Base-by-base conservation (phyloP, 2,888 invertebrate species). In the Ochropleura plecta region DNA sequence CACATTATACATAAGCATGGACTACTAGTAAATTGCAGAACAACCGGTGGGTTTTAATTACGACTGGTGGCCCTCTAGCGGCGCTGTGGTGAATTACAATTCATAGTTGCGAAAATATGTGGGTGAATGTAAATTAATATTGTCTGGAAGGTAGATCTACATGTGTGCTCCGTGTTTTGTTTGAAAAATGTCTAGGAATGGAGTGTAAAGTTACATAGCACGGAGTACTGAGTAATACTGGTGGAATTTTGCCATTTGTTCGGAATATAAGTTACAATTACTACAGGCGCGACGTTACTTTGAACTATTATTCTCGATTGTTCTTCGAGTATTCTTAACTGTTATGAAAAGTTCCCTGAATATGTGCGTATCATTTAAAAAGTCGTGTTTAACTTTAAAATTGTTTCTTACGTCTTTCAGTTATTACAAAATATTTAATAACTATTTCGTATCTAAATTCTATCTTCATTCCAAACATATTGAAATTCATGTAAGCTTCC, bases 1-100 rank as follows among this genome's bases (percentile, higher is more conserved):
- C 20, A 63, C 20, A 69, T 75, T 78, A 70, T 68, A 74, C 65
- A 82, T 79, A 67, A 74, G 77, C 76, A 73, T 63, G 49, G 20
- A 78, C 70, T 73, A 63, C 40, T 76, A 62, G 73, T 82, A 76
- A 83, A 86, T 85, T 83, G 85, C 80, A 79, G 81, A 84, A 88
- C 86, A 87, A 86, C 87, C 80, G 83, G 71, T 74, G 86, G 86
- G 86, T 89, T 88, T 88, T 90, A 91, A 91, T 89, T 88, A 86
- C 79, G 77, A 74, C 83, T 70, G 75, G 64, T 83, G 49, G 81
- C 85, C 85, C 87, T 84, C 76, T 70, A 48, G 69, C 18, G 70
- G 67, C 60, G 72, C 73, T 79, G 78, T 73, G 70, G 76, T 64
- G 82, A 86, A 90, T 90, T 88, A 90, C 88, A 90, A 91, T 91